phyloP scores from a whole-genome alignment of 2,113 vertebrate genomes.

The Phocoena phocoena region DNA sequence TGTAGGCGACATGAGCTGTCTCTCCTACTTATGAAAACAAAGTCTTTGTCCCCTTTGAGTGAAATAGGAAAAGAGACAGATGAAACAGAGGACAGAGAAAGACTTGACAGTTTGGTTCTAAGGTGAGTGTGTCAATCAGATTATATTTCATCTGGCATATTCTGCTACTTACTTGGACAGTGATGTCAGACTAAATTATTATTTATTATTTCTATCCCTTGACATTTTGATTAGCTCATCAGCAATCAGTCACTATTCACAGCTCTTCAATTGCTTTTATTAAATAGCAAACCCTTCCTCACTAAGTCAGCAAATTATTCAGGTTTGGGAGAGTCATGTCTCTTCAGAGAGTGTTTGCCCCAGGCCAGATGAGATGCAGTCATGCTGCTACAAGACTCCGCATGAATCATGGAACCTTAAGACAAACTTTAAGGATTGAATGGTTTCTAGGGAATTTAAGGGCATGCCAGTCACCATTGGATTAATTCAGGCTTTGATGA shows the following conservation, averaged over 20 bases:
- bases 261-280: constrained; percentile 65
- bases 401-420: constrained; percentile 40
- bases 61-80: neutral
- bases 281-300: constrained; percentile 40
- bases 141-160: constrained; percentile 61
- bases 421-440: neutral
- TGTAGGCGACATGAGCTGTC: neutral
- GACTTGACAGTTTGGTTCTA: neutral
- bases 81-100: constrained; percentile 12
- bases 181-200: constrained; percentile 59
- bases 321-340: constrained; percentile 45
- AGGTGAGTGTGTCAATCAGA: constrained; percentile 59
- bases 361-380: constrained; percentile 32
- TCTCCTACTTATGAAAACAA: neutral
- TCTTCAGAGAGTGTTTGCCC: constrained; percentile 35
- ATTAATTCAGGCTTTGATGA: neutral
- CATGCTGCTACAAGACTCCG: neutral
- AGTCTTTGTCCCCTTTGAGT: neutral
- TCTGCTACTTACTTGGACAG: constrained; percentile 72
- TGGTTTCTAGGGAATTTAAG: constrained; percentile 44
- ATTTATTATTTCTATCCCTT: constrained; percentile 70
- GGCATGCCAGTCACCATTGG: neutral
- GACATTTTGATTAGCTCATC: constrained; percentile 75
- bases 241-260: constrained; percentile 76
- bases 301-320: constrained; percentile 57